Evolutionary conservation across 2,113 vertebrate species (phyloP).

Genomic region (Sterna hirundo): DNA sequence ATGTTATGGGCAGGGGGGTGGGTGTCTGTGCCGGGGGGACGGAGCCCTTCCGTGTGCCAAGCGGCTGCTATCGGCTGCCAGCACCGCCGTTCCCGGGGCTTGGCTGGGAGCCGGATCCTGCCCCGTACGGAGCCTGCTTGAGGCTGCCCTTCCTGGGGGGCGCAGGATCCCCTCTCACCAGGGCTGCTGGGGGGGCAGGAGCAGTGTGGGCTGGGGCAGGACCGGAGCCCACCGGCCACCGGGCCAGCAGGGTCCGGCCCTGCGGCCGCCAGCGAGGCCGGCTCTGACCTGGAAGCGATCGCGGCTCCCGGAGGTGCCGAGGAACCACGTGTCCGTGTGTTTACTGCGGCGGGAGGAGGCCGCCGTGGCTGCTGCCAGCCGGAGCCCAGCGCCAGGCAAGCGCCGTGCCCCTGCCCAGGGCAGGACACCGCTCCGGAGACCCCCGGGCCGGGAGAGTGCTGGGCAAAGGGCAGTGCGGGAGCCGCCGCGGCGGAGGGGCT

Average conservation of each 20-base stretch:
- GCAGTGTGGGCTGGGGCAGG: not conserved
- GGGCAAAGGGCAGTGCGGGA: not conserved
- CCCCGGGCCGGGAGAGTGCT: not conserved
- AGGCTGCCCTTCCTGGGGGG: not conserved
- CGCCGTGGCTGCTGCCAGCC: not conserved
- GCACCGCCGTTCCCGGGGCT: not conserved
- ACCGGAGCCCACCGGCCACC: accelerated
- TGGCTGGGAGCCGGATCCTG: not conserved
- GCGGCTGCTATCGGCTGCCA: not conserved
- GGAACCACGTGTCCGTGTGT: slow-evolving; percentile 37
- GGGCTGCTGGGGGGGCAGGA: not conserved
- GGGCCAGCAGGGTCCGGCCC: not conserved
- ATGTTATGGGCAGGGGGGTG: not conserved
- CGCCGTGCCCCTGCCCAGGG: not conserved
- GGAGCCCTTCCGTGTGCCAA: not conserved
- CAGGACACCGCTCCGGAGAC: not conserved
- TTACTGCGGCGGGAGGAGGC: not conserved
- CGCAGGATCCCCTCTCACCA: accelerated
- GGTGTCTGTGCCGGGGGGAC: too few relatives aligned
- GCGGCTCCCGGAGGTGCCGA: slow-evolving; percentile 21
- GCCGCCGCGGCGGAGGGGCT: not conserved
- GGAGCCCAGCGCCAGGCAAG: not conserved
- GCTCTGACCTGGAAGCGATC: slow-evolving; percentile 54
- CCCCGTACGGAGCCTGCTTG: not conserved
- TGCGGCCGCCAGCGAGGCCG: not conserved